Conservation (phyloP, 2,797 vertebrate species). For the Oophaga sylvatica region DNA sequence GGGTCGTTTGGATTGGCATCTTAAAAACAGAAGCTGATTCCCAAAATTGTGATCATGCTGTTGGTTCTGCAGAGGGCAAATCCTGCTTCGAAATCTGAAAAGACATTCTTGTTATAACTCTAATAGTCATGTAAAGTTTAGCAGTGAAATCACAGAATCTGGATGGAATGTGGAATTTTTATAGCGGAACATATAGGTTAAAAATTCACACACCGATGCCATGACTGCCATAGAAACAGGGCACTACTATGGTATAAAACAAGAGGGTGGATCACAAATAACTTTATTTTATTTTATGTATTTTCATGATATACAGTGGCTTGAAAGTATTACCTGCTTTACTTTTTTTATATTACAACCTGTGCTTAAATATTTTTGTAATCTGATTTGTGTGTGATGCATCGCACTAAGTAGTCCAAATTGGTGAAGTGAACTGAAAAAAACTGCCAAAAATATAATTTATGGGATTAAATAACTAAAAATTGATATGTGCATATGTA, state of each 20-base stretch:
- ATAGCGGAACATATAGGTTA: neutral
- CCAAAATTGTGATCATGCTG: slow-evolving; percentile 57
- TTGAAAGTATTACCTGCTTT: no score
- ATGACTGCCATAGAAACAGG: neutral
- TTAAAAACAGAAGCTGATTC: slow-evolving; percentile 60
- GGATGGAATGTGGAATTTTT: neutral
- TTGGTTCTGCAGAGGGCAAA: slow-evolving; percentile 30
- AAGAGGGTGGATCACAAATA: neutral
- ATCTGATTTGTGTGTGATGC: no score
- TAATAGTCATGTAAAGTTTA: neutral
- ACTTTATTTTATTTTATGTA: neutral
- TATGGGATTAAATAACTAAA: no score
- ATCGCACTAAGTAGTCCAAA: no score
- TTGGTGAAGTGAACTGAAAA: no score
- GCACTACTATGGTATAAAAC: neutral
- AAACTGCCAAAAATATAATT: no score
- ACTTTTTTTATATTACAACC: no score
- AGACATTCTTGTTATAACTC: slow-evolving; percentile 39
- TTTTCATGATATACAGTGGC: no score
- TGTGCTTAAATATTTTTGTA: no score
- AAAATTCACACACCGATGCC: neutral
- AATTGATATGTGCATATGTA: no score
- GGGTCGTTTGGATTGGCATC: slow-evolving; percentile 10
- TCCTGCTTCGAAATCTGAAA: slow-evolving; percentile 45
- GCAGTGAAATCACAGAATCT: neutral